Base-by-base conservation (phyloP, 2,888 invertebrate species). In the Tiphia femorata region DNA sequence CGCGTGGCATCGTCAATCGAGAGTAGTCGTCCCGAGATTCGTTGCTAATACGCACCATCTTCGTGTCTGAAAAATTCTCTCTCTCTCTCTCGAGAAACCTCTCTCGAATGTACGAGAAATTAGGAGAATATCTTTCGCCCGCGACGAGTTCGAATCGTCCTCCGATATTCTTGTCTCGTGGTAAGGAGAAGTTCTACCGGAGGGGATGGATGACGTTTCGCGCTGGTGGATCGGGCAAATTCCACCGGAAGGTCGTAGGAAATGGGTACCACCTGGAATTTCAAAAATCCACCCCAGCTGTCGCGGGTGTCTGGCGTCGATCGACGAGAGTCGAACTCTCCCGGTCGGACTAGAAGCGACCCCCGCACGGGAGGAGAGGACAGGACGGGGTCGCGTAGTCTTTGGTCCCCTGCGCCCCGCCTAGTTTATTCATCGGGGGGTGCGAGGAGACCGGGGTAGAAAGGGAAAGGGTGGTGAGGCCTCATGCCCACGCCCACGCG, bases 401-500 rank as follows among this genome's bases (percentile, higher is more conserved):
- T 1, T 20, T 7, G 2, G n/a, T 17, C 17, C 37, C 37, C 19
- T 10, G 10, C 40, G n/a, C 3, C 10, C 4, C 33, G n/a, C 66
- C 62, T 20, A 64, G 58, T 57, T 65, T 63, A 35, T 56, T 59
- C 27, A 47, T n/a, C n/a, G n/a, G n/a, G n/a, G n/a, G n/a, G n/a
- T n/a, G n/a, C n/a, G n/a, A n/a, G n/a, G n/a, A n/a, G n/a, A n/a
- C n/a, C n/a, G n/a, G n/a, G n/a, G n/a, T n/a, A n/a, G n/a, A n/a
- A n/a, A n/a, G n/a, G n/a, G n/a, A n/a, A n/a, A n/a, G n/a, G n/a
- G n/a, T n/a, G n/a, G n/a, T n/a, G n/a, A n/a, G n/a, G n/a, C n/a
- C n/a, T n/a, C n/a, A n/a, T n/a, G 65, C 65, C 63, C 70, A 79
- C 81, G 80, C 81, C 79, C 77, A 80, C 78, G 70, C 79, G 80